Percentiles rank a stretch among this genome's conserved stretches.
Evolutionary conservation across 2,113 vertebrate genomes (phyloP).

Genomic region (Mirza zaza): DNA sequence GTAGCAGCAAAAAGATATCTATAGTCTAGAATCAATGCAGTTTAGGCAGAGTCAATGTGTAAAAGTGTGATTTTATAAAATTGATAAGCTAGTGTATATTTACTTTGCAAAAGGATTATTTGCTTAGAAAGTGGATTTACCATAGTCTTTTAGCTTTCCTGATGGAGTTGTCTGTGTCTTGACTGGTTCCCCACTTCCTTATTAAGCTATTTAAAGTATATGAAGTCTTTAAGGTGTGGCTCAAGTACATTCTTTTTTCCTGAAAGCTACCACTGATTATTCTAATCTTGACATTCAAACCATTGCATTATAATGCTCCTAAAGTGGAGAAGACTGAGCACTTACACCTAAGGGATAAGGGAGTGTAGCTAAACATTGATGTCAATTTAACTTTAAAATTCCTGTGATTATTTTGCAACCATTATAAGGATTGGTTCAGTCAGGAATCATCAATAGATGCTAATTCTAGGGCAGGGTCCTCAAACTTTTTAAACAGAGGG

Average conservation of each 20-base stretch:
- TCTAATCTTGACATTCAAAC: neutral
- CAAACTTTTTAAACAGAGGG: too few relatives aligned
- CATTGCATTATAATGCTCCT: neutral
- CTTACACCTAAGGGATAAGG: neutral
- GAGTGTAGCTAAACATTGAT: neutral
- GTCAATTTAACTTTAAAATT: conserved; percentile 27
- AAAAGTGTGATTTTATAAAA: conserved; percentile 7
- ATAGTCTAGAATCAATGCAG: neutral
- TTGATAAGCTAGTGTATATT: neutral
- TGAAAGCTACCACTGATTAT: neutral
- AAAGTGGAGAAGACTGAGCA: neutral
- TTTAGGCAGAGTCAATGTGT: neutral
- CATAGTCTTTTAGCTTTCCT: neutral
- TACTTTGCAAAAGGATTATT: conserved; percentile 15
- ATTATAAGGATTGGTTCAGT: conserved; percentile 33
- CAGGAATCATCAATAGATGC: neutral
- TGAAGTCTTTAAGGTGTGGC: neutral
- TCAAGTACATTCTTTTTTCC: neutral
- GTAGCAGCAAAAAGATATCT: neutral
- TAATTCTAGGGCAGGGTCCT: neutral
- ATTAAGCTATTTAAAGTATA: neutral
- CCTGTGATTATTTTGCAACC: conserved; percentile 28
- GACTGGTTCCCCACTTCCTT: neutral
- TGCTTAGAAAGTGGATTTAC: neutral
- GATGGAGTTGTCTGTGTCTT: conserved; percentile 20